Base-by-base conservation (phyloP, 2,888 invertebrate species). In the Scelioninae gen. 2 region DNA sequence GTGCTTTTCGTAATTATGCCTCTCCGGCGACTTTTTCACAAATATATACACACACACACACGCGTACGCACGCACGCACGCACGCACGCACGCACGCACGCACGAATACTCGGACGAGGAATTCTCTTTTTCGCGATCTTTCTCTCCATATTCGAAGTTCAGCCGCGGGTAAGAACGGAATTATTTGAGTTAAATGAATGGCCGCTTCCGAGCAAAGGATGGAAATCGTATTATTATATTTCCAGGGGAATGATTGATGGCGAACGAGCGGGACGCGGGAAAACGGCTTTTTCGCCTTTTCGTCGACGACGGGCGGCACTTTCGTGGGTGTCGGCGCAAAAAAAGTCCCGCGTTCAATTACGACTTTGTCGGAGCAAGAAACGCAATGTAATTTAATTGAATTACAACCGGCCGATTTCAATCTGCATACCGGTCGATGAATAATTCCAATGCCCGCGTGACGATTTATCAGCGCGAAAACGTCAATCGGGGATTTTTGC, bases 211-310 rank as follows among this genome's bases (percentile, higher is more conserved):
- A 35, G 64, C 52, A 60, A 65, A 60, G 65, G 19, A 65, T 46
- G 64, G 39, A 71, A 64, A 71, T 65, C 58, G 60, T 71, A 71
- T 71, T 71, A 71, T 71, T 60, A 71, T 64, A 71, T 65, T 71
- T 65, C 71, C 45, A 52, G 52, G 31, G 25, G 46, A 53, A 41
- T 65, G 71, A 65, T 71, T 71, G n/a, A n/a, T n/a, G n/a, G n/a
- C n/a, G n/a, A 69, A 69, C 57, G 65, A 53, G 65, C 19, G 28
- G 48, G 41, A 69, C 2, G 55, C 37, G 39, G 55, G 64, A 39
- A 50, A 70, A 18, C n/a, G n/a, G 46, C 28, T 37, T 63, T 65
- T 37, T 10, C 52, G 16, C 22, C 10, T 33, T n/a, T n/a, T n/a
- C n/a, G n/a, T n/a, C n/a, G n/a, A n/a, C n/a, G n/a, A n/a, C n/a